Percentiles rank a stretch among this genome's conserved stretches.
These are phyloP conservation scores for Phaenicophaeus curvirostris DNA, from an alignment of 2,797 vertebrate genomes.

Conservation along the genomic window DNA sequence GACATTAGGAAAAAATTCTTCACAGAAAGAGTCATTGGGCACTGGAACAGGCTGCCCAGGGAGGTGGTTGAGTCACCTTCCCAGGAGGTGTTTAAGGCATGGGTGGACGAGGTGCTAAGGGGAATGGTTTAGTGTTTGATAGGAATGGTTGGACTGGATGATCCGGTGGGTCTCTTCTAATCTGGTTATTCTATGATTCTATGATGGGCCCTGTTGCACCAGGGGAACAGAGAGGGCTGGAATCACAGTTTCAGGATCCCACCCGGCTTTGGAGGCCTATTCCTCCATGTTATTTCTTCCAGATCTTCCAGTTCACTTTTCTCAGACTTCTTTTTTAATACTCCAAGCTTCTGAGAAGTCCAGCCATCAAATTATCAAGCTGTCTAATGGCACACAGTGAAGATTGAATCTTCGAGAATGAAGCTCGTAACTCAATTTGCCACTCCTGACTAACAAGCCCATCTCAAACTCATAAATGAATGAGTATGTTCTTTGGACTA, in stretches of 20 bases:
- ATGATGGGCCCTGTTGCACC: background rate
- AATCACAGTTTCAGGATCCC: background rate
- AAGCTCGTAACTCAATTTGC: background rate
- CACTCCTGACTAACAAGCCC: background rate
- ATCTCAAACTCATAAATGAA: constrained; percentile 4
- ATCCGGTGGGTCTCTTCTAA: too few species aligned
- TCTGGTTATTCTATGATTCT: too few species aligned
- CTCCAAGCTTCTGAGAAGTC: background rate
- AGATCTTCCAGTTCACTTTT: background rate
- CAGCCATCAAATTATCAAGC: background rate
- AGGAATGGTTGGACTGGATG: too few species aligned
- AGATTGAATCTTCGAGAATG: background rate
- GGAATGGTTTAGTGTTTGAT: too few species aligned
- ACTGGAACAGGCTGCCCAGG: too few species aligned
- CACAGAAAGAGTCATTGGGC: too few species aligned
- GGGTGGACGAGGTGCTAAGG: too few species aligned
- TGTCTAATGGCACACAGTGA: background rate
- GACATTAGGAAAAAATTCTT: too few species aligned
- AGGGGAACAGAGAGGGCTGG: background rate
- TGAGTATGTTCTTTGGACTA: background rate
- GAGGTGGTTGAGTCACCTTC: too few species aligned
- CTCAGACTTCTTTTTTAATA: background rate
- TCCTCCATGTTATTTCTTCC: background rate
- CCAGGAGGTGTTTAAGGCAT: too few species aligned
- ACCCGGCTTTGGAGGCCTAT: background rate